A percentile compares a stretch with the other conserved stretches of the same genome.
Conservation (phyloP, 2,113 vertebrate genomes). For the Blennius ocellaris region DNA sequence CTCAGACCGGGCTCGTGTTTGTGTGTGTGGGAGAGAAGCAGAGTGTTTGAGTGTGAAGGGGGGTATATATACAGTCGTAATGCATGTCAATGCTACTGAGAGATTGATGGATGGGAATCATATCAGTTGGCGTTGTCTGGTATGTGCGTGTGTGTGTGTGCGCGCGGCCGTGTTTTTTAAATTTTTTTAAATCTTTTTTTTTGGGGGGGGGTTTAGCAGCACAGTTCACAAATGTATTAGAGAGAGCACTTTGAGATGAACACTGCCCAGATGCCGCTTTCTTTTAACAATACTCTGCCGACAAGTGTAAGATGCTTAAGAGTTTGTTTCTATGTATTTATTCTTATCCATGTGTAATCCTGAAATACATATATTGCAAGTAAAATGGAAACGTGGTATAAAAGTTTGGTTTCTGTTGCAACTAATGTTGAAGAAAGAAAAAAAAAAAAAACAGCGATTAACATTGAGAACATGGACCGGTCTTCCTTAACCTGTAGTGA, state of each 20-base stretch:
- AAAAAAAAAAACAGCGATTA: constrained; percentile 29
- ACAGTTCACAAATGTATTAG: constrained; percentile 15
- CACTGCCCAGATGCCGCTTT: constrained; percentile 16
- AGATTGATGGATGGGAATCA: too few relatives aligned
- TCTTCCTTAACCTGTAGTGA: constrained; percentile 66
- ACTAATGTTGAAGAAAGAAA: constrained; percentile 1
- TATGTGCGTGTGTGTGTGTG: constrained; percentile 15
- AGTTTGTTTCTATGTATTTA: constrained; percentile 65
- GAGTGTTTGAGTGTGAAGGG: constrained; percentile 5
- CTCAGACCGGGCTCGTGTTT: background rate
- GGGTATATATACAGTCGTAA: background rate
- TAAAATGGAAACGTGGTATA: constrained; percentile 38
- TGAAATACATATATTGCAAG: constrained; percentile 39
- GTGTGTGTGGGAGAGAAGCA: background rate
- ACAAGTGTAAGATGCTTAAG: constrained; percentile 22
- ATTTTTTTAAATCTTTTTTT: background rate
- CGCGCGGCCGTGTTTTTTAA: too few relatives aligned
- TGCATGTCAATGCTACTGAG: too few relatives aligned
- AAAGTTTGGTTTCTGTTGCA: constrained; percentile 44
- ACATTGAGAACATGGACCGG: constrained; percentile 33
- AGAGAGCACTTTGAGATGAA: constrained; percentile 18
- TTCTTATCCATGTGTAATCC: constrained; percentile 55
- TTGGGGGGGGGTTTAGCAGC: constrained; percentile 6
- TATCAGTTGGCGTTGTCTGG: too few relatives aligned
- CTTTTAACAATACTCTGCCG: constrained; percentile 27